Percentiles rank a stretch among this genome's conserved stretches.
Conservation (phyloP, 2,888 invertebrate species). For the Netelia melanura region DNA sequence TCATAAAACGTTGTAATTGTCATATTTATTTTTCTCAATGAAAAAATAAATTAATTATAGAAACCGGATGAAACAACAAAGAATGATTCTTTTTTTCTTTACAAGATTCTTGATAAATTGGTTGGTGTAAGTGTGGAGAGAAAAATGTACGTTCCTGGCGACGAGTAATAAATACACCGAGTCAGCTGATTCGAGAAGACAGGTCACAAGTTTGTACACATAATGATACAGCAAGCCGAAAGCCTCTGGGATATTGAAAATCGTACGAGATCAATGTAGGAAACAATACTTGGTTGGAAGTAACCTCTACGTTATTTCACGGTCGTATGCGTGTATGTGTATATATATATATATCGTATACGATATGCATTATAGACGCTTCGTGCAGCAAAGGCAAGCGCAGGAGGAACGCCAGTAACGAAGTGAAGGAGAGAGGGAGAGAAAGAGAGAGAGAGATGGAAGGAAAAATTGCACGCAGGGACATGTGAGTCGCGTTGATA, state of each 20-base stretch:
- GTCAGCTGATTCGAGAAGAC: constrained; percentile 63
- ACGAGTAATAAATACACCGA: background rate
- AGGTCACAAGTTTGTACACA: constrained; percentile 12
- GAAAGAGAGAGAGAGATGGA: background rate
- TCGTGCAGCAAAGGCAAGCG: background rate
- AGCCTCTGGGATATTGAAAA: background rate
- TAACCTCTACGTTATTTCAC: constrained; percentile 2
- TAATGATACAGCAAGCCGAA: background rate
- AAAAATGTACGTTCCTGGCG: background rate
- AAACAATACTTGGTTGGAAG: constrained; percentile 22
- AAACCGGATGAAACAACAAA: background rate
- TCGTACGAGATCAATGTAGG: constrained; percentile 1
- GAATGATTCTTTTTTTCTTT: constrained; percentile 16
- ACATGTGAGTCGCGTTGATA: constrained; percentile 8
- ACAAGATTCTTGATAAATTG: background rate
- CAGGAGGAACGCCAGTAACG: background rate
- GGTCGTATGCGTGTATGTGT: background rate
- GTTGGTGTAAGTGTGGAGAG: background rate
- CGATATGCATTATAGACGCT: background rate
- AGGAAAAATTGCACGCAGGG: constrained; percentile 1
- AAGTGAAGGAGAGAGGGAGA: background rate
- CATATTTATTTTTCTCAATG: too few species aligned
- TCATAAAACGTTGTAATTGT: too few species aligned
- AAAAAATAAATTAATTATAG: too few species aligned
- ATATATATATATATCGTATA: constrained; percentile 12